Evolutionary conservation across 2,113 vertebrate genomes (phyloP).

Genomic region (Thamnophis sirtalis): DNA sequence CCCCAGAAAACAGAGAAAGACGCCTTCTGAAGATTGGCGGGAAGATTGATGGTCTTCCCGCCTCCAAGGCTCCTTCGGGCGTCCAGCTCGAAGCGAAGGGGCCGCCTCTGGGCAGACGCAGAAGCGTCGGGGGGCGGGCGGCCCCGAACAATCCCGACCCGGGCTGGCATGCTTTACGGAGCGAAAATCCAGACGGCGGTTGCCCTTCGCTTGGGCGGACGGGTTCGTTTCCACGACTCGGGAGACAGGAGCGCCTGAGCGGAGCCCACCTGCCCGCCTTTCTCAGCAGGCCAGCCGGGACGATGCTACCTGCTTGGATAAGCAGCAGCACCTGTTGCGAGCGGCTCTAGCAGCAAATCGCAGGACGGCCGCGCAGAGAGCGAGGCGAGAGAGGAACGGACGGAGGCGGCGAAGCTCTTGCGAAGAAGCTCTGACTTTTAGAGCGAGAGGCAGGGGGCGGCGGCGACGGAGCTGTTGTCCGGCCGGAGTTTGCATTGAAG

Average conservation of each 20-base stretch:
- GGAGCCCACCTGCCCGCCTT: not conserved
- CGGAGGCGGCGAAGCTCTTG: not conserved
- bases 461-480: not conserved
- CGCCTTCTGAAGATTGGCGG: not conserved
- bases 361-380: not conserved
- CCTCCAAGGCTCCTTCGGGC: not conserved
- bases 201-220: not conserved
- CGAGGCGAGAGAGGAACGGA: not conserved
- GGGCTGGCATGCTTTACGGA: not conserved
- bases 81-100: not conserved
- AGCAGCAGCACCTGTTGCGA: not conserved
- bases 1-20: not conserved
- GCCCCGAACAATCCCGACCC: not conserved
- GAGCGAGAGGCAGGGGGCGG: not conserved
- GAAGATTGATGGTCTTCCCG: not conserved
- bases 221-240: not conserved
- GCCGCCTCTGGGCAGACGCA: not conserved
- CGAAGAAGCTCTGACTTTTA: not conserved
- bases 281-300: not conserved
- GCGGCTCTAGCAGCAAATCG: not conserved
- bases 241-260: not conserved
- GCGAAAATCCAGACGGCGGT: not conserved
- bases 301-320: not conserved
- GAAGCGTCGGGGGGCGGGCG: not conserved
- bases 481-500: not conserved